phyloP scores from a whole-genome alignment of 2,113 vertebrate genomes.

The Perca fluviatilis region DNA sequence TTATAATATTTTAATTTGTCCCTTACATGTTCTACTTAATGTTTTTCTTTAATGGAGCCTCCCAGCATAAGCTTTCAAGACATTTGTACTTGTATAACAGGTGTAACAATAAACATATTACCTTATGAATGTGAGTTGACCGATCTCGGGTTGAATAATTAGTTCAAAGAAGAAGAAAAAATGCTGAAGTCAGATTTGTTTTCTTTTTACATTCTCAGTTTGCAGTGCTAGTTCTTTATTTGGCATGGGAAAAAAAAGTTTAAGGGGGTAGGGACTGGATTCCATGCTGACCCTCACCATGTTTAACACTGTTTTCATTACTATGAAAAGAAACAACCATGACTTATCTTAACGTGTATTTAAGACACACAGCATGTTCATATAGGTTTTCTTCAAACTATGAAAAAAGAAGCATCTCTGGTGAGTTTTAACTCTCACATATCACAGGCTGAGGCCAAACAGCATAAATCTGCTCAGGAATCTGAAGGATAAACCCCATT shows the following conservation, averaged over 20 bases:
- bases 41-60: too few species aligned
- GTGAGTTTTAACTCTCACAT: too few species aligned
- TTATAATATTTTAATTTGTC: too few species aligned
- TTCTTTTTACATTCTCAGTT: too few species aligned
- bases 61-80: too few species aligned
- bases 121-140: not conserved
- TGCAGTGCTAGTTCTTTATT: too few species aligned
- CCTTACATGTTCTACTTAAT: too few species aligned
- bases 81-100: too few species aligned
- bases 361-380: not conserved
- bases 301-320: not conserved
- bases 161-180: too few species aligned
- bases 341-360: not conserved
- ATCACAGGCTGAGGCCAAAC: constrained; percentile 3
- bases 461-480: constrained; percentile 24
- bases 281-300: not conserved
- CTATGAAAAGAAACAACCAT: not conserved
- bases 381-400: not conserved
- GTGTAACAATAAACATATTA: too few species aligned
- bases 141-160: not conserved
- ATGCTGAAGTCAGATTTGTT: too few species aligned
- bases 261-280: not conserved
- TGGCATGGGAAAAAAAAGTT: not conserved
- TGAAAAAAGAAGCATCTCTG: not conserved
- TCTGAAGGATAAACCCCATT: not conserved